Evolutionary conservation across 2,888 invertebrate species (phyloP).

Genomic region (Callosobruchus maculatus): DNA sequence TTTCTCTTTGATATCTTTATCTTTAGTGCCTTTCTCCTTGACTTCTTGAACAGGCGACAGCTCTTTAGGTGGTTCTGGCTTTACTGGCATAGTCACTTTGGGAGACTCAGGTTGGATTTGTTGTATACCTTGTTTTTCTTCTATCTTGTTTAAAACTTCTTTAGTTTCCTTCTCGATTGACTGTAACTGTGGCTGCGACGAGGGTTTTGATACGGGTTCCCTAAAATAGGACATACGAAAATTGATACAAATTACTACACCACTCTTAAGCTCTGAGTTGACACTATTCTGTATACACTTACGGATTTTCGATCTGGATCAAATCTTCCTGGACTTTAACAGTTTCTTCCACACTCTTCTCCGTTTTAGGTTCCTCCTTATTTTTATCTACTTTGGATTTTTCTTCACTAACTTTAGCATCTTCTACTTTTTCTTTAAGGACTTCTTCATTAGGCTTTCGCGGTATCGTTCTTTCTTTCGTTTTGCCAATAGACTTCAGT

Average conservation of each 20-base stretch:
- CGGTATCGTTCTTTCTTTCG: conserved; percentile 7
- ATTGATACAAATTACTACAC: too few species aligned
- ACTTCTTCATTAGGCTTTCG: conserved; percentile 7
- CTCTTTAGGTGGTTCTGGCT: background rate
- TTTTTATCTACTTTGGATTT: background rate
- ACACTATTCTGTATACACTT: background rate
- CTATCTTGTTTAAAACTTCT: background rate
- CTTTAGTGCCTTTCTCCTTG: background rate
- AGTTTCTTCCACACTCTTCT: background rate
- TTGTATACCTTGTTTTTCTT: background rate
- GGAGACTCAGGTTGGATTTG: background rate
- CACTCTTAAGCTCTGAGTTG: too few species aligned
- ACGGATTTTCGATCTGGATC: background rate
- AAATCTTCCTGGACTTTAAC: background rate
- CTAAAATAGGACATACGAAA: background rate
- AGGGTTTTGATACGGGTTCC: background rate
- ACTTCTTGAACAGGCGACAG: background rate
- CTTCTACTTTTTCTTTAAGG: background rate
- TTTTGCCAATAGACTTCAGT: conserved; percentile 43
- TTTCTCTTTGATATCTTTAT: background rate
- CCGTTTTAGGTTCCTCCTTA: conserved; percentile 3
- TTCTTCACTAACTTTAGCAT: background rate
- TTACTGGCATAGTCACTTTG: background rate
- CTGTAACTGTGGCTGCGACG: background rate
- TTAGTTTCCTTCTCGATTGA: conserved; percentile 11